phyloP scores from a whole-genome alignment of 1,140 invertebrate genomes.

The Saxidomus purpurata region DNA sequence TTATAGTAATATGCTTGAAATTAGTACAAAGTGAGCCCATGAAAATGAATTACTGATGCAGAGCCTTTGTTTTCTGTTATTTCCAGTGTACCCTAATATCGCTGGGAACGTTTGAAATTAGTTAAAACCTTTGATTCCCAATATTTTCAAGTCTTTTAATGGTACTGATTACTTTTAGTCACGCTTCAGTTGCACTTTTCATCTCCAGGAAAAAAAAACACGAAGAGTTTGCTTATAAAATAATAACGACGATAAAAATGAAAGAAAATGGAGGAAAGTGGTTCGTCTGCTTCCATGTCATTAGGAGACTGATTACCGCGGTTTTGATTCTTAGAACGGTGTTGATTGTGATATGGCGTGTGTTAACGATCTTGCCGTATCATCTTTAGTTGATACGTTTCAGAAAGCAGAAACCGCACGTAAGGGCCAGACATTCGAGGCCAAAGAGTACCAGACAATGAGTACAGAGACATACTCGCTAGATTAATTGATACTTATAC shows the following conservation, averaged over 20 bases:
- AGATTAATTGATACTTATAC: neutral
- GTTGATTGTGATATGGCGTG: neutral
- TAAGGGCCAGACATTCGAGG: neutral
- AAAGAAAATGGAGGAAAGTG: too few species aligned
- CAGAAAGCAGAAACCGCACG: neutral
- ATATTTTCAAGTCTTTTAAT: constrained; percentile 18
- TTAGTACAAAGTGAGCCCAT: neutral
- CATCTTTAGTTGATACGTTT: too few species aligned
- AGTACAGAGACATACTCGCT: neutral
- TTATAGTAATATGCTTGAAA: neutral
- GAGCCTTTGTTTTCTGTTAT: neutral
- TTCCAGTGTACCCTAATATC: neutral
- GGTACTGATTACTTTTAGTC: neutral
- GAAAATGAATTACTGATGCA: neutral
- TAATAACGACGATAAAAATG: neutral
- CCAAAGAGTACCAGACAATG: neutral
- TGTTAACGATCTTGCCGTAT: neutral
- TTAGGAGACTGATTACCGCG: neutral
- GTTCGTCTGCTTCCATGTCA: too few species aligned
- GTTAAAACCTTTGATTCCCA: neutral
- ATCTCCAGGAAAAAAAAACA: neutral
- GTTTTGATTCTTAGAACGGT: neutral
- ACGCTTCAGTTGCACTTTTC: neutral
- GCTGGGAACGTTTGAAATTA: neutral
- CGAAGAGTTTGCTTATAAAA: neutral